These are phyloP conservation scores for Oligia strigilis DNA, from an alignment of 2,888 invertebrate species.

Conservation along the genomic window DNA sequence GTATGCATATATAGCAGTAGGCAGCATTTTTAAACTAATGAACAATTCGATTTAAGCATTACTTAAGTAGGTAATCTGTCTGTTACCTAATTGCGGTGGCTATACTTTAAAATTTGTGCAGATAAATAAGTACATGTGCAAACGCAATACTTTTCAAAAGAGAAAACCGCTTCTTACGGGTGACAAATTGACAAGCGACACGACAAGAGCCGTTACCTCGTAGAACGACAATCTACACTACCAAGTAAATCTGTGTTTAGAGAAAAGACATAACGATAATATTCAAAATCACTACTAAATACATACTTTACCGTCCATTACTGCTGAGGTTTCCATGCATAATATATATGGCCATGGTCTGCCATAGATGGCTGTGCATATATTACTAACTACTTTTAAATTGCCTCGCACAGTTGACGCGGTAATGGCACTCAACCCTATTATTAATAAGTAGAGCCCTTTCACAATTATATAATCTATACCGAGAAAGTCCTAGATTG, in stretches of 20 bases:
- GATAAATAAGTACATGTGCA: background rate
- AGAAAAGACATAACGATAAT: background rate
- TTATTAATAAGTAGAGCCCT: slow-evolving; percentile 34
- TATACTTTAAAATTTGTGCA: background rate
- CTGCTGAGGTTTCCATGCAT: slow-evolving; percentile 27
- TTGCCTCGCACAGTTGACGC: slow-evolving; percentile 34
- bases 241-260: background rate
- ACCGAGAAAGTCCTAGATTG: slow-evolving; percentile 17
- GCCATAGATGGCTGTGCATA: slow-evolving; percentile 49
- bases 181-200: too few relatives aligned
- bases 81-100: background rate
- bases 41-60: background rate
- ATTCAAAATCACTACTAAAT: slow-evolving; percentile 39
- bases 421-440: slow-evolving; percentile 35
- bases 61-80: background rate
- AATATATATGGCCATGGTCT: slow-evolving; percentile 35
- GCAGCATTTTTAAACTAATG: background rate
- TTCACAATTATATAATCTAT: slow-evolving; percentile 23
- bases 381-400: slow-evolving; percentile 52
- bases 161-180: too few relatives aligned
- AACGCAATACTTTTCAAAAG: background rate
- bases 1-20: too few relatives aligned
- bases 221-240: background rate
- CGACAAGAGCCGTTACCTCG: too few relatives aligned
- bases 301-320: slow-evolving; percentile 30